These are phyloP conservation scores for Yponomeuta evonymella DNA, from an alignment of 2,888 invertebrate species.

Conservation along the genomic window DNA sequence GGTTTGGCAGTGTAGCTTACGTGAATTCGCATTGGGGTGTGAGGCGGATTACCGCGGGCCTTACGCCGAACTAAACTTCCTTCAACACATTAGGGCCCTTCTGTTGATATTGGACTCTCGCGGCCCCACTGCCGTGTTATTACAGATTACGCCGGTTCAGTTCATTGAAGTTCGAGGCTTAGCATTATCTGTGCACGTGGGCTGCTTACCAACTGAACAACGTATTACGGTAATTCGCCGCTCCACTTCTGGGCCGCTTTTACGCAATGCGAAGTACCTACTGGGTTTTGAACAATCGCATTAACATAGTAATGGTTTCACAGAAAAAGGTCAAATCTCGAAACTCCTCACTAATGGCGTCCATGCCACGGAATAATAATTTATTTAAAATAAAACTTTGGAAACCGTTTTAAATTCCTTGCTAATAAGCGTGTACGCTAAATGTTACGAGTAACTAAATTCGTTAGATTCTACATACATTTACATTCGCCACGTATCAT, in stretches of 20 bases:
- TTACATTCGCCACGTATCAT: slow-evolving; percentile 8
- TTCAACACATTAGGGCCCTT: slow-evolving; percentile 33
- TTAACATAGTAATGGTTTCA: no score
- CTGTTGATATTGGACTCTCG: slow-evolving; percentile 32
- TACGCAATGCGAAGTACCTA: no score
- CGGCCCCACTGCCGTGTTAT: background rate
- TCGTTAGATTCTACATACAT: background rate
- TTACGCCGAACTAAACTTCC: slow-evolving; percentile 34
- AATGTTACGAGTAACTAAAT: no score
- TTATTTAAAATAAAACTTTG: no score
- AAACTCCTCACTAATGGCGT: no score
- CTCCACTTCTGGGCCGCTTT: background rate
- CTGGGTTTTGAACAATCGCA: no score
- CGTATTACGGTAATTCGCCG: background rate
- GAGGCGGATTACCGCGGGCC: slow-evolving; percentile 16
- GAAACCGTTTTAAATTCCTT: no score
- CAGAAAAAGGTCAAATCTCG: no score
- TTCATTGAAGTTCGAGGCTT: slow-evolving; percentile 1
- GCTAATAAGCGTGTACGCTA: no score
- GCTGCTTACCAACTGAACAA: slow-evolving; percentile 2
- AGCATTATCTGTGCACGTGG: background rate
- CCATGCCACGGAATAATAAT: no score
- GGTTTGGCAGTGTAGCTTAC: background rate
- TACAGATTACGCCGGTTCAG: slow-evolving; percentile 1
- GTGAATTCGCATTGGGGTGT: background rate